phyloP scores from a whole-genome alignment of 2,113 vertebrate species.

The Pomatostomus ruficeps region DNA sequence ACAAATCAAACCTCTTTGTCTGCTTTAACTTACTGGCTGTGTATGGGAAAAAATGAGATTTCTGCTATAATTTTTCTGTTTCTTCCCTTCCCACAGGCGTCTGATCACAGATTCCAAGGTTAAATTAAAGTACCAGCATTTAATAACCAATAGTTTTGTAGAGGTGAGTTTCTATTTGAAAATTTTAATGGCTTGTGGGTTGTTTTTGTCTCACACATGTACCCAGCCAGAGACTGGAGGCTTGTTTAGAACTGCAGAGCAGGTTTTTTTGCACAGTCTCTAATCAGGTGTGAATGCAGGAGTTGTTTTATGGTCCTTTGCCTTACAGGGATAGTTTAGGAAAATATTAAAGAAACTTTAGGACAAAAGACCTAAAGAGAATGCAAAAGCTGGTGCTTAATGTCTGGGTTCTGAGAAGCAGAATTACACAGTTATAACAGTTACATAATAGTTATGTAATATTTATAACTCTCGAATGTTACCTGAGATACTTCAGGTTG shows the following conservation, averaged over 20 bases:
- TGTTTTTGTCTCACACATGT: fast-evolving
- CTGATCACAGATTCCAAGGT: conserved; percentile 99
- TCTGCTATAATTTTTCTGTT: conserved; percentile 38
- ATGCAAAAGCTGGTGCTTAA: background rate
- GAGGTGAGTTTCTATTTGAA: conserved; percentile 83
- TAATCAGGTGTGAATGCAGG: background rate
- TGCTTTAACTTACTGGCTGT: background rate
- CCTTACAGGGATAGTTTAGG: background rate
- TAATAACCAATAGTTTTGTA: conserved; percentile 99
- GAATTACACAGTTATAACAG: background rate
- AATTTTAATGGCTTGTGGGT: background rate
- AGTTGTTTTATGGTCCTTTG: background rate
- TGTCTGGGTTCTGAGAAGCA: background rate
- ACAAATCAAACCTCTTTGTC: background rate
- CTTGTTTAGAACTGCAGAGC: background rate
- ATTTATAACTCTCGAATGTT: background rate
- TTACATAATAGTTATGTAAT: background rate
- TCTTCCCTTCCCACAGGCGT: conserved; percentile 78
- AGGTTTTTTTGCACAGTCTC: background rate
- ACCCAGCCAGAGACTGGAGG: background rate
- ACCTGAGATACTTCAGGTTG: background rate
- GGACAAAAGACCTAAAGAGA: background rate
- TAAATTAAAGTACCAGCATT: conserved; percentile 99
- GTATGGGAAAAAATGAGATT: background rate
- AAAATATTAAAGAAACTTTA: background rate